Evolutionary conservation across 2,113 vertebrate species (phyloP), one percentile per base, ranked within the genome.

Genomic region (Chascanopsetta lugubris): DNA sequence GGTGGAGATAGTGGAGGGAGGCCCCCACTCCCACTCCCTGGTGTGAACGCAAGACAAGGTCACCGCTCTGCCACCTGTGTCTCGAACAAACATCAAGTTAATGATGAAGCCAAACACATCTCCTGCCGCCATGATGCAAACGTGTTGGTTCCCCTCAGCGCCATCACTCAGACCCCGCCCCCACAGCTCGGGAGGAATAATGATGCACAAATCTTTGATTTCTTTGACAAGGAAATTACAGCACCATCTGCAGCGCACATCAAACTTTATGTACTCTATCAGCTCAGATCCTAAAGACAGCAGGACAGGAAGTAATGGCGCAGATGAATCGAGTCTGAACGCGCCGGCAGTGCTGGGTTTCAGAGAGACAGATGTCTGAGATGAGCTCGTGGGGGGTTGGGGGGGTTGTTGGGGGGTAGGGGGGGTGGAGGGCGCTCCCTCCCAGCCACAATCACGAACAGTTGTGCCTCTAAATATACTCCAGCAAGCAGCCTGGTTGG

Each of bases 381-480:
- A 61, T 57, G 51, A 34, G 38, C 42, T 59, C 32, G 2, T 21
- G 67, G 32, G 56, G 29, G 45, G n/a, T n/a, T n/a, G n/a, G n/a
- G n/a, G n/a, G n/a, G n/a, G n/a, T n/a, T n/a, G n/a, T n/a, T n/a
- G n/a, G n/a, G n/a, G n/a, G n/a, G n/a, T n/a, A n/a, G n/a, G n/a
- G n/a, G n/a, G n/a, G n/a, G n/a, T n/a, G n/a, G 68, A 22, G 7
- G 57, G 61, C 17, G 9, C 57, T 85, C 60, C 54, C 64, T 68
- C 85, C 54, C 66, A 65, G 50, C 77, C 58, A 80, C 82, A 85
- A 70, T 79, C 75, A 43, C 51, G 56, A 72, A 51, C 80, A 85
- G 77, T 83, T 80, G 80, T 80, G 62, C 21, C 26, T 79, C 80
- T 81, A 84, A 78, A 84, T 77, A 82, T 77, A 88, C 79, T 30